Conservation (phyloP, 1,140 invertebrate genomes). For the Drosophila equinoxialis region DNA sequence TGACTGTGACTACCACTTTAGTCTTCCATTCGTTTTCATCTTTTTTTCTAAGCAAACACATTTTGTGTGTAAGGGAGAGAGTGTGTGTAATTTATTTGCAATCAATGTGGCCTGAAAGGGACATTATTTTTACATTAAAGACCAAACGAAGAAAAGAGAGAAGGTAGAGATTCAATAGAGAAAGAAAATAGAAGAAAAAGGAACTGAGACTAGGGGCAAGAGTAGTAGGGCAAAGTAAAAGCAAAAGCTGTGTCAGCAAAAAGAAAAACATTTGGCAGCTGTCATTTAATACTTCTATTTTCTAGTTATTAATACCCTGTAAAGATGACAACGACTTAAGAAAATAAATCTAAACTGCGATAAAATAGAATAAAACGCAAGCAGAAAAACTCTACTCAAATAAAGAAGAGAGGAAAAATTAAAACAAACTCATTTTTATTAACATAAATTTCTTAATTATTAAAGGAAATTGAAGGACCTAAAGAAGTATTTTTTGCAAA, state of each 20-base stretch:
- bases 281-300: constrained; percentile 59
- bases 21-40: constrained; percentile 9
- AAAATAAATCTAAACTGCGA: not conserved
- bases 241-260: constrained; percentile 54
- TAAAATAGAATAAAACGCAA: too few relatives aligned
- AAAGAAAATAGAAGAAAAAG: not conserved
- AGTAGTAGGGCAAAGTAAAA: constrained; percentile 35
- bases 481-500: too few relatives aligned
- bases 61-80: not conserved
- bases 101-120: constrained; percentile 72
- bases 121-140: constrained; percentile 80
- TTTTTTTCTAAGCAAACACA: constrained; percentile 24
- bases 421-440: not conserved
- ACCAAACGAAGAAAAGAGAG: constrained; percentile 12
- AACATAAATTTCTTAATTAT: too few relatives aligned
- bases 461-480: too few relatives aligned
- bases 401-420: not conserved
- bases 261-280: constrained; percentile 68
- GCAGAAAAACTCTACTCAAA: not conserved
- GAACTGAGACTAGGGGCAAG: constrained; percentile 1
- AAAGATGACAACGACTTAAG: constrained; percentile 17
- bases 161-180: constrained; percentile 13
- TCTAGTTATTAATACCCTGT: constrained; percentile 21
- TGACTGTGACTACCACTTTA: constrained; percentile 15
- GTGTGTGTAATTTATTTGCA: constrained; percentile 78